A percentile compares a stretch with the other conserved stretches of the same genome.
Conservation (phyloP, 2,888 invertebrate genomes). For the Schizaphis graminum region DNA sequence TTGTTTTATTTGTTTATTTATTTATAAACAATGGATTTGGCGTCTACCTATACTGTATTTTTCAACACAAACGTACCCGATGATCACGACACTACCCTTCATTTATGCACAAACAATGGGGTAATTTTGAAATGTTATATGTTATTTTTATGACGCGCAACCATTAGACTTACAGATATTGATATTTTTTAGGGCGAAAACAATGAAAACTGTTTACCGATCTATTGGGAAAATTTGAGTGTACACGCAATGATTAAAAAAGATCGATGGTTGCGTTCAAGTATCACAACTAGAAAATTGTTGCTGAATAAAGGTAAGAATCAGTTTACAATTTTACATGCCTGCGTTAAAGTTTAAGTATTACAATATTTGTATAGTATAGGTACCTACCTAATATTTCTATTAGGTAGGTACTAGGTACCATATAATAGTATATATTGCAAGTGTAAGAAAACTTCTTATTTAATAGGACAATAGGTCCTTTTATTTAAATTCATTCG, state of each 20-base stretch:
- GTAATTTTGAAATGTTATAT: neutral
- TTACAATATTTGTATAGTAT: neutral
- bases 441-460: neutral
- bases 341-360: neutral
- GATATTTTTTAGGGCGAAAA: slow-evolving; percentile 7
- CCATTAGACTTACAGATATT: neutral
- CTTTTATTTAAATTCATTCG: neutral
- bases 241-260: slow-evolving; percentile 42
- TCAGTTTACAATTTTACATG: neutral
- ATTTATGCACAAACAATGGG: neutral
- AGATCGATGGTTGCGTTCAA: slow-evolving; percentile 57
- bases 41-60: slow-evolving; percentile 7
- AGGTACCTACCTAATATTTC: too few relatives aligned
- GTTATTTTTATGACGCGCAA: neutral
- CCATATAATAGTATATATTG: neutral
- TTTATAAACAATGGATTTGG: slow-evolving; percentile 37
- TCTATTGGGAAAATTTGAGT: slow-evolving; percentile 53
- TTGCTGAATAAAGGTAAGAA: slow-evolving; percentile 50
- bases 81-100: neutral
- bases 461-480: neutral
- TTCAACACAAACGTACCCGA: neutral
- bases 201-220: slow-evolving; percentile 25
- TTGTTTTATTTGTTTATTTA: neutral
- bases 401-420: too few relatives aligned
- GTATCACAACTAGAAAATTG: slow-evolving; percentile 25